Conservation (phyloP, 2,797 vertebrate species). For the Tenualosa ilisha region DNA sequence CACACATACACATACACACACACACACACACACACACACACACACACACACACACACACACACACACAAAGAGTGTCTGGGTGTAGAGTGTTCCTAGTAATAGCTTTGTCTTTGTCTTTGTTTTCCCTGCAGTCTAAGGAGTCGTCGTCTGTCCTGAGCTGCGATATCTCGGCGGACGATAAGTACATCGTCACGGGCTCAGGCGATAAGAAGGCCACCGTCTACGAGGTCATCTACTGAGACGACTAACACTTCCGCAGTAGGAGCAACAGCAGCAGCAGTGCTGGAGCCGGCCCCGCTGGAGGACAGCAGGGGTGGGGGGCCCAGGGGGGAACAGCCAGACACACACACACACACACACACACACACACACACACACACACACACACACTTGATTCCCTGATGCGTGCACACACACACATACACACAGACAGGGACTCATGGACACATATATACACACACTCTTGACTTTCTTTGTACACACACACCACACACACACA, state of each 20-base stretch:
- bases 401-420: neutral
- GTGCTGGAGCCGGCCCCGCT: conserved; percentile 32
- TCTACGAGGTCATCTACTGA: conserved; percentile 85
- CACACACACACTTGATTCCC: neutral
- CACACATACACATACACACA: neutral
- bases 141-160: conserved; percentile 83
- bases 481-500: conserved; percentile 38
- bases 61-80: neutral
- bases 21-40: neutral
- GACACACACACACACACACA: neutral
- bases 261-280: neutral
- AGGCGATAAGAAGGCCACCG: conserved; percentile 84
- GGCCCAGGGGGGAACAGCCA: conserved; percentile 36
- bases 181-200: conserved; percentile 86
- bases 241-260: neutral
- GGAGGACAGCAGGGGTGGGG: conserved; percentile 39
- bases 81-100: neutral
- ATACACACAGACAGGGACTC: neutral
- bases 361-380: neutral
- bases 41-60: neutral
- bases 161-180: conserved; percentile 83
- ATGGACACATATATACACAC: neutral
- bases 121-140: conserved; percentile 75
- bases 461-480: neutral
- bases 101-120: neutral